A percentile compares a stretch with the other conserved stretches of the same genome.
phyloP scores from a whole-genome alignment of 2,113 vertebrate species.

The Gymnocephalus cernua region DNA sequence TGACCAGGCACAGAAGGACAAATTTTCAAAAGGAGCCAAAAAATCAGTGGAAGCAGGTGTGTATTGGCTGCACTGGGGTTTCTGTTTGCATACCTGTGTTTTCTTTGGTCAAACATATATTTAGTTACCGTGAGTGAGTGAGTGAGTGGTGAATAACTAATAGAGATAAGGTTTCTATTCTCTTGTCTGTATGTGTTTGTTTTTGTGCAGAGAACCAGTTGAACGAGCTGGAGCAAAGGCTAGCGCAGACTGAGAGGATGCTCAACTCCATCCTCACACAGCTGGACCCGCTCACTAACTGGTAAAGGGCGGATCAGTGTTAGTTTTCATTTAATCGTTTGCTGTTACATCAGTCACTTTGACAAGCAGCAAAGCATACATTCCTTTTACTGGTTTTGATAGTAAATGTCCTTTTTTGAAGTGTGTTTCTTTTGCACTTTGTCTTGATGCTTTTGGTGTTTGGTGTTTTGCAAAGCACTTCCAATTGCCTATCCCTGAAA shows the following conservation, averaged over 20 bases:
- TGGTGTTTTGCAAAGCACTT: no score
- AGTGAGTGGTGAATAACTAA: not conserved
- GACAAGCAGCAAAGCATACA: no score
- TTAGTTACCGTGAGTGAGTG: not conserved
- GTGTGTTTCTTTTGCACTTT: no score
- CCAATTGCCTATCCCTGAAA: no score
- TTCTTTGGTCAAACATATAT: not conserved
- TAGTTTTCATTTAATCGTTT: no score
- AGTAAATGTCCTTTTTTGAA: no score
- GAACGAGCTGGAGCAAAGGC: slow-evolving; percentile 89
- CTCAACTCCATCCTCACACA: slow-evolving; percentile 92
- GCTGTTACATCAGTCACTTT: no score
- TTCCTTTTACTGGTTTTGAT: no score
- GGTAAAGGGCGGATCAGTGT: slow-evolving; percentile 79
- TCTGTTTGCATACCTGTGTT: slow-evolving; percentile 23
- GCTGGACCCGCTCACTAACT: slow-evolving; percentile 92
- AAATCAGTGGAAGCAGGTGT: slow-evolving; percentile 89
- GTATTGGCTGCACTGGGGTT: not conserved
- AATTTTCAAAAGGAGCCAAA: slow-evolving; percentile 83
- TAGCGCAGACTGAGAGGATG: slow-evolving; percentile 93
- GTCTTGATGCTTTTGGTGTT: no score
- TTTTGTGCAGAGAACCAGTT: slow-evolving; percentile 87
- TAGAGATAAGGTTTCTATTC: accelerated
- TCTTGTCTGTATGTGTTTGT: not conserved
- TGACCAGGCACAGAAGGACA: slow-evolving; percentile 82